Evolutionary conservation across 2,888 invertebrate genomes (phyloP).

Genomic region (Myopa tessellatipennis): DNA sequence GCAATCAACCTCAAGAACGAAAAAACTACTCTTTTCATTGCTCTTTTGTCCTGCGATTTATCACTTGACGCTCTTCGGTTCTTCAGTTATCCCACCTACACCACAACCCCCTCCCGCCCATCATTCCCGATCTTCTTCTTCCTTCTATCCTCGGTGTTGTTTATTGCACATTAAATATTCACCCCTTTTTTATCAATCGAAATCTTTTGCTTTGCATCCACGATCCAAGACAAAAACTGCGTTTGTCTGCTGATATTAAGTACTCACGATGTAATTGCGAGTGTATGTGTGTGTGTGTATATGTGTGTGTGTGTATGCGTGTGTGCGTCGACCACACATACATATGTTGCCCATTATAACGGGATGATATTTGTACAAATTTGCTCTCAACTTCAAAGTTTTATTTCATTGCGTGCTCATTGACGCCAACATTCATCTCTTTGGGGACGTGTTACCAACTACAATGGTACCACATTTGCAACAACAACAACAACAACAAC

Average conservation of each 20-base stretch:
- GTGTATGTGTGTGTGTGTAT: neutral
- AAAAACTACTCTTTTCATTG: too few species aligned
- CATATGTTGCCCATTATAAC: conserved; percentile 35
- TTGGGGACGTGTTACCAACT: conserved; percentile 4
- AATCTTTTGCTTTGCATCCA: neutral
- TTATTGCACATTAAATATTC: conserved; percentile 34
- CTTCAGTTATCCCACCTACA: neutral
- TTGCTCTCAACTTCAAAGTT: conserved; percentile 27
- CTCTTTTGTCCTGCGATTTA: neutral
- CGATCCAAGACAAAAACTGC: neutral
- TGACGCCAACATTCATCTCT: conserved; percentile 34
- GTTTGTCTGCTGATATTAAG: neutral
- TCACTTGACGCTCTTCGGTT: neutral
- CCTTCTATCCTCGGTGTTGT: neutral
- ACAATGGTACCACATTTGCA: neutral
- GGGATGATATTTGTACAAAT: conserved; percentile 26
- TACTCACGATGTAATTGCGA: too few species aligned
- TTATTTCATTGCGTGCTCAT: conserved; percentile 12
- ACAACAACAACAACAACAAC: conserved; percentile 9
- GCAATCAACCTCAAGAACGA: too few species aligned
- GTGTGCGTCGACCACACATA: neutral
- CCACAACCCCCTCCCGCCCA: neutral
- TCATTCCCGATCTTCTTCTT: neutral
- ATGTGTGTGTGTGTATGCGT: too few species aligned
- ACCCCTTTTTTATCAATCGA: conserved; percentile 19